Base-by-base conservation (phyloP, 2,888 invertebrate species). In the Drosophila aldrichi region DNA sequence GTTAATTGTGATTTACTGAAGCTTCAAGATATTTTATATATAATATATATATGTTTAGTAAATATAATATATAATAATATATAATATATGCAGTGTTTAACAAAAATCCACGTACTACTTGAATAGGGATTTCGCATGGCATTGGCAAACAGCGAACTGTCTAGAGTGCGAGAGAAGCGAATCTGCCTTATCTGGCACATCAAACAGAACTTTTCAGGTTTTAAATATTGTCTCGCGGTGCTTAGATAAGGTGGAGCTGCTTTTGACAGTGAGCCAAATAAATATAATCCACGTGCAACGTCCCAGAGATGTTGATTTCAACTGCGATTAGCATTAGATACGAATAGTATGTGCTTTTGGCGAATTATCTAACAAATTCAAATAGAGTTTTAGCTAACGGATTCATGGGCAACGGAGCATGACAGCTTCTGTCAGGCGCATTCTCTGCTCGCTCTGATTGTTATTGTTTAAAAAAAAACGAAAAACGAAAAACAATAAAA, bases 361-460 rank as follows among this genome's bases (percentile, higher is more conserved):
- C 59, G 54, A 57, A 74, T 77, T 54, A 59, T 62, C 58, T 29
- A 34, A 49, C 44, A 8, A 44, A 44, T 16, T 44, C 22, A 16
- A 44, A 22, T 40, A 68, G 70, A 54, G 49, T 44, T 22, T 20
- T 48, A 40, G 34, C 25, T 36, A 57, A 22, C 43, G n/a, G 25
- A 46, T 46, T 44, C 48, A 38, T 44, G 61, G 32, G 25, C 75
- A 79, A 52, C 79, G 76, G 64, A 52, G 61, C 76, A 59, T 70
- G 79, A 76, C 76, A 59, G 46, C 52, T 74, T 70, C 49, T 51
- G 49, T 51, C 58, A 44, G 55, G 16, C n/a, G 36, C 51, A 64
- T 63, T 74, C 81, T 70, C 73, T 81, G 90, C 38, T 34, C 51
- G 51, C 88, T 86, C 86, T 89, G 81, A 81, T 89, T 88, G 83